Conservation (phyloP, 1,140 invertebrate genomes). For the Steinernema feltiae region DNA sequence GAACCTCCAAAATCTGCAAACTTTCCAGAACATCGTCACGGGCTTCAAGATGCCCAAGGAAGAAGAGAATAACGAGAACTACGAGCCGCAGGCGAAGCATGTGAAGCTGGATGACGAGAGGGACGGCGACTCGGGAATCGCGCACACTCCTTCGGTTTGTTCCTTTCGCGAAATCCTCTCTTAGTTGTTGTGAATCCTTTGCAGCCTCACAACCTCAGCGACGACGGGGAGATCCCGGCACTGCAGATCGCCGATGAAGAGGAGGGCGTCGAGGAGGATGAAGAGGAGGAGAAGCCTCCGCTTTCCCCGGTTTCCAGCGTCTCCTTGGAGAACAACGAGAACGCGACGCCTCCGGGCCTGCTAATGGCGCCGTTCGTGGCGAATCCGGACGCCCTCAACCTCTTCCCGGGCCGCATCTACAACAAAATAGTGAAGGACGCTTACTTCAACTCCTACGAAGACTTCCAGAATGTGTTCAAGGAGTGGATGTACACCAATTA, state of each 20-base stretch:
- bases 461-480: conserved; percentile 45
- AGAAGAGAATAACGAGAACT: conserved; percentile 1
- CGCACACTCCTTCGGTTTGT: background rate
- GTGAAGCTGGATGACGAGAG: background rate
- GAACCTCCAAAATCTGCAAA: too few relatives aligned
- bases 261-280: background rate
- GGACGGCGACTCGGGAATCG: background rate
- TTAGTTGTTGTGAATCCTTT: background rate
- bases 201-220: background rate
- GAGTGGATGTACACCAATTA: conserved; percentile 40
- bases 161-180: background rate
- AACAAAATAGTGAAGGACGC: background rate
- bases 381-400: background rate
- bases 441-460: conserved; percentile 16
- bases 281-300: background rate
- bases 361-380: background rate
- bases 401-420: background rate
- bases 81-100: background rate
- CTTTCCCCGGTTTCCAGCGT: background rate
- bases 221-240: background rate
- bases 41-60: background rate
- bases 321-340: background rate
- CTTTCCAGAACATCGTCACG: background rate
- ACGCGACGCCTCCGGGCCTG: background rate
- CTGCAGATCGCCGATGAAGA: conserved; percentile 10